Evolutionary conservation across 2,797 vertebrate genomes (phyloP).

Genomic region (Halcyon badia): DNA sequence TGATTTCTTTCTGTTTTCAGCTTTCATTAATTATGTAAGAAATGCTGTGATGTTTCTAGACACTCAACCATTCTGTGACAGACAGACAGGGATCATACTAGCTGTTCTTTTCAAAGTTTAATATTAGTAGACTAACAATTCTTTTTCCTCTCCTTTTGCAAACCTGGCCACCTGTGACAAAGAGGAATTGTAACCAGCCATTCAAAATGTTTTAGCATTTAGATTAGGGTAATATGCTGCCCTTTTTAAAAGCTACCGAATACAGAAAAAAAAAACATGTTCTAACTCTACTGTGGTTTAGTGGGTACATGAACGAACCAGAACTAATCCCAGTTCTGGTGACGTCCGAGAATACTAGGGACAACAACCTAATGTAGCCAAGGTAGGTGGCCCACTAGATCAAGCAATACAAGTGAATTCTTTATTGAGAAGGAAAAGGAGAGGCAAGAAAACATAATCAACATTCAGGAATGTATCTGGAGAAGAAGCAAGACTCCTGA

Average conservation of each 20-base stretch:
- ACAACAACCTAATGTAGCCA: background rate
- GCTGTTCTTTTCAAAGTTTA: background rate
- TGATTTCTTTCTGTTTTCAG: background rate
- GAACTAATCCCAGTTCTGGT: background rate
- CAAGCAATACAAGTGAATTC: background rate
- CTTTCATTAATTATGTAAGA: background rate
- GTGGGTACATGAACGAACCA: background rate
- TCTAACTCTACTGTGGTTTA: background rate
- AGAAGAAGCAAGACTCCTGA: background rate
- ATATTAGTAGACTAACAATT: background rate
- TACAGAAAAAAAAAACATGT: background rate
- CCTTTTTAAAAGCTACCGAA: background rate
- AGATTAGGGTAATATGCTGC: background rate
- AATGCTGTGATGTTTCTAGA: background rate
- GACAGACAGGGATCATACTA: background rate
- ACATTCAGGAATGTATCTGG: background rate
- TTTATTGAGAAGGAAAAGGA: background rate
- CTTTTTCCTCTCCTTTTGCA: background rate
- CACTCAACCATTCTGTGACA: background rate
- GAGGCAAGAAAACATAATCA: background rate
- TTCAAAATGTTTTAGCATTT: slow-evolving; percentile 16
- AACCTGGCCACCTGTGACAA: background rate
- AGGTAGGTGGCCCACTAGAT: background rate
- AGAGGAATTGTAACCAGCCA: background rate
- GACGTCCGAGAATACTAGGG: background rate